Evolutionary conservation across 2,797 vertebrate species (phyloP).

Genomic region (Garrulus glandarius): DNA sequence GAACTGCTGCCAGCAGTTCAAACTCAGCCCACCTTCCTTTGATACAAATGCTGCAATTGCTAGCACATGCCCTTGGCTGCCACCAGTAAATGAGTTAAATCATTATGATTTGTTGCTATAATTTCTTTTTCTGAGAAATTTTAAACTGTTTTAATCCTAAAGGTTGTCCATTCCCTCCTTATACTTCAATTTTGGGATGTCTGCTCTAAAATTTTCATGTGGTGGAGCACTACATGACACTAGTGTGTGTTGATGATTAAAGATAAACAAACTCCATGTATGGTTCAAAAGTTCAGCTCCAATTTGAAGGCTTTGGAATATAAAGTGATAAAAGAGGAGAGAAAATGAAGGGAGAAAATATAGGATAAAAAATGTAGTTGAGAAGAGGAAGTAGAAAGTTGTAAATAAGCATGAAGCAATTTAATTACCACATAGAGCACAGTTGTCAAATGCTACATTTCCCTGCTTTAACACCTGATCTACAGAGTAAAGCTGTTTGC

Average conservation of each 20-base stretch:
- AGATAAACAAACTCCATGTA: neutral
- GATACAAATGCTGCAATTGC: neutral
- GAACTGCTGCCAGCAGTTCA: neutral
- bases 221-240: neutral
- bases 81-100: neutral
- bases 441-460: conserved; percentile 24
- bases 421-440: conserved; percentile 37
- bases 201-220: neutral
- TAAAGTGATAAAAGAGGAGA: neutral
- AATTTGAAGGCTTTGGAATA: neutral
- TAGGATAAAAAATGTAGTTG: conserved; percentile 1
- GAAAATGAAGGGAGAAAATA: neutral
- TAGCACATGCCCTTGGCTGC: neutral
- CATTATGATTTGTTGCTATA: neutral
- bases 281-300: conserved; percentile 30
- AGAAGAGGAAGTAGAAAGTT: neutral
- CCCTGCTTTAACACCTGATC: conserved; percentile 17
- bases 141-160: neutral
- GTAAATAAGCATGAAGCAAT: conserved; percentile 20
- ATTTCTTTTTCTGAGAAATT: neutral
- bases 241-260: neutral
- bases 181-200: neutral
- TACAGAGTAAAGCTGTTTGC: conserved; percentile 8
- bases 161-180: neutral
- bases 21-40: neutral